Conservation (phyloP, 2,113 vertebrate genomes). For the Rostratula benghalensis region DNA sequence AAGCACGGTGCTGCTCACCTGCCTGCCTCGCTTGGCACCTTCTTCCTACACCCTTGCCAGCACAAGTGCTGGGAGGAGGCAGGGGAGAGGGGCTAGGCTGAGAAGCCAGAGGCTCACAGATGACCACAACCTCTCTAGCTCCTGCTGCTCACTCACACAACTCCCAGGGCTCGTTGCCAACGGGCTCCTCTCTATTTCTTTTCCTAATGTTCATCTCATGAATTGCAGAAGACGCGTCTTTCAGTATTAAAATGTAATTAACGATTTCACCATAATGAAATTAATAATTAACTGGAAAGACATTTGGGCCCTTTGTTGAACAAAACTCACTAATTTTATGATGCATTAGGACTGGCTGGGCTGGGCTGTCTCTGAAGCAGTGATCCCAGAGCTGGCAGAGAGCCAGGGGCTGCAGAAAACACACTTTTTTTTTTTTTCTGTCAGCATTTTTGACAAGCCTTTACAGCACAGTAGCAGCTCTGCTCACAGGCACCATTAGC, state of each 20-base stretch:
- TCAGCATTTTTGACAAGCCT: neutral
- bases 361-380: neutral
- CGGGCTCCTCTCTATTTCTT: neutral
- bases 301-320: conserved; percentile 9
- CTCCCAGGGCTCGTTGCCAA: neutral
- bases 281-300: conserved; percentile 21
- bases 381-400: neutral
- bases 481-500: neutral
- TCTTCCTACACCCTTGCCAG: fast-evolving
- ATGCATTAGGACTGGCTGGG: neutral
- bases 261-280: conserved; percentile 18
- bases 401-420: neutral
- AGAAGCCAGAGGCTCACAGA: neutral
- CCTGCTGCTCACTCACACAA: neutral
- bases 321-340: neutral
- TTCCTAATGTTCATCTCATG: neutral
- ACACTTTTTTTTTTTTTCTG: neutral
- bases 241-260: conserved; percentile 25
- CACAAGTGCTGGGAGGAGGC: neutral
- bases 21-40: neutral
- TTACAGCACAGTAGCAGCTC: neutral
- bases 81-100: neutral
- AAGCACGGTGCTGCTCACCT: neutral
- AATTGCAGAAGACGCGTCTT: neutral
- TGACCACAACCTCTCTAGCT: neutral